phyloP scores from a whole-genome alignment of 2,888 invertebrate genomes.

The Seladonia tumulorum region DNA sequence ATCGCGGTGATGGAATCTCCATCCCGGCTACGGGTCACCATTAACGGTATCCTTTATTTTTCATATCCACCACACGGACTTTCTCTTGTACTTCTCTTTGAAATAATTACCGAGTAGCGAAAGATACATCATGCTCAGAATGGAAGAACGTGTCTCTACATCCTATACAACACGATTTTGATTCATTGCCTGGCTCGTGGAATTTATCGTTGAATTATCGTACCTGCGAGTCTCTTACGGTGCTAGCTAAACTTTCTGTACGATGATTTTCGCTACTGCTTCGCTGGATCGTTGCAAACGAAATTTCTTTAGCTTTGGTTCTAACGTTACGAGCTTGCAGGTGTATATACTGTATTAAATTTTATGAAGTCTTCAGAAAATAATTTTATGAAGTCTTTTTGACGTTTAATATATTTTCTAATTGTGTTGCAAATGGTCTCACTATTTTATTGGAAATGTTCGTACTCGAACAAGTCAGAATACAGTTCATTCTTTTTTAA shows the following conservation, averaged over 20 bases:
- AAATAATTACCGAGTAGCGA: background rate
- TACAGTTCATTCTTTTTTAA: too few species aligned
- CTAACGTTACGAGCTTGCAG: too few species aligned
- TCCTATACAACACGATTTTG: background rate
- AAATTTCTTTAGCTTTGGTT: background rate
- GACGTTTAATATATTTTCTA: too few species aligned
- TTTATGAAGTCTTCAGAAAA: too few species aligned
- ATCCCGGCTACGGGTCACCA: background rate
- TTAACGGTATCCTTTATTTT: conserved; percentile 19
- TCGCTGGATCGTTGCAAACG: background rate
- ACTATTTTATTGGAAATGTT: too few species aligned
- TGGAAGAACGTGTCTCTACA: background rate
- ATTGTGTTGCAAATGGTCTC: too few species aligned
- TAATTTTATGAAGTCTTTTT: too few species aligned
- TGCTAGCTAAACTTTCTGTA: background rate
- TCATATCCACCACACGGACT: background rate
- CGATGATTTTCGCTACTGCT: background rate
- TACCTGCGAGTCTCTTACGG: background rate
- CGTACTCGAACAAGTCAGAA: too few species aligned
- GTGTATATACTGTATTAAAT: too few species aligned
- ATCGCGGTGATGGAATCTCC: background rate
- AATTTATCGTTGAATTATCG: background rate
- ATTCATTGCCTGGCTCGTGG: background rate
- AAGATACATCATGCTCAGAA: background rate
- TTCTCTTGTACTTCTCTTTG: background rate